Evolutionary conservation across 2,888 invertebrate genomes (phyloP), one percentile per base, ranked within the genome.

Genomic region (Andrena chrysosceles): DNA sequence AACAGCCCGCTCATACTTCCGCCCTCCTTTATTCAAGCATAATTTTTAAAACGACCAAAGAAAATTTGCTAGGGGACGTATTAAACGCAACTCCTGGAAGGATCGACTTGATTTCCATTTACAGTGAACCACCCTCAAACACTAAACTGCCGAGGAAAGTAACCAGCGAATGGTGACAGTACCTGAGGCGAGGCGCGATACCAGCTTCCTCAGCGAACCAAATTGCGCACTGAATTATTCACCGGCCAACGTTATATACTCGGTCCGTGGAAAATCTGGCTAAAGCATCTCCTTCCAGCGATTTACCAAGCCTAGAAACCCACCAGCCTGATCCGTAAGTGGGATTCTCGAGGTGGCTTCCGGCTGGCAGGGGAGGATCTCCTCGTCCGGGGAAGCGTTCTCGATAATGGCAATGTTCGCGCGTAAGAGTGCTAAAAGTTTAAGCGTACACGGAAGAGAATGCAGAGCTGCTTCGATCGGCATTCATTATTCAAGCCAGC

Each of bases 401-500:
- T n/a, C 71, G 60, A 52, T 77, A 70, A 83, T 76, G 81, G 81
- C 48, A 33, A 26, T 60, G 77, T 72, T 85, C 64, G 74, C 69
- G 77, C 75, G 83, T 85, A 81, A 76, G 75, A 80, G 67, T 73
- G 42, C 54, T 89, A 84, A 87, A 88, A 85, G 68, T 88, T 88
- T 87, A 85, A 86, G 81, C 69, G 64, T 75, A 62, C 31, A 31
- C 69, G 78, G 82, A 82, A 78, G 75, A 84, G 81, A 87, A 85
- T 85, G 83, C 81, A 59, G 76, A 80, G 77, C 75, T 31, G 75
- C 69, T 60, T 71, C 89, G 87, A 88, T 89, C 81, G 70, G 81
- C 66, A 86, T 88, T 70, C 84, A 89, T 88, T 89, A 88, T 88
- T 88, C 89, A 87, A 31, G n/a, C 3, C 42, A 73, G 56, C 87